phyloP scores from a whole-genome alignment of 2,113 vertebrate species.

The Edolisoma coerulescens region DNA sequence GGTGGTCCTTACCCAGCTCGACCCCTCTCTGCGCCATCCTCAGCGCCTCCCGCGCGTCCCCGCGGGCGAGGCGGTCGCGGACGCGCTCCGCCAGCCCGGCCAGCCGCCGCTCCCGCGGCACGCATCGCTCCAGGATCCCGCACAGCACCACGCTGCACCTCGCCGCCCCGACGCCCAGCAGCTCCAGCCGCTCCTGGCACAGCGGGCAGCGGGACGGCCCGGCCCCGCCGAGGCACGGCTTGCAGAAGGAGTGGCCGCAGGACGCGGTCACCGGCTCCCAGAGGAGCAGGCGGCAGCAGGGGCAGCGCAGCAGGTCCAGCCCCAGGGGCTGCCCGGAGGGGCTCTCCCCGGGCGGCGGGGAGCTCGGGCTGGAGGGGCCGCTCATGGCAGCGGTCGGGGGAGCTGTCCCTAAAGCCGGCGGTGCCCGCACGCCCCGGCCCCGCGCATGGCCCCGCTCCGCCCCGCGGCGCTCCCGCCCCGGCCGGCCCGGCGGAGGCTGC shows the following conservation, averaged over 20 bases:
- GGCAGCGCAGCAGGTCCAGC: conserved; percentile 80
- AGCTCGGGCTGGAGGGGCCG: neutral
- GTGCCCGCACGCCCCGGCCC: neutral
- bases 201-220: conserved; percentile 71
- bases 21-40: conserved; percentile 70
- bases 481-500: too few relatives aligned
- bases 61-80: conserved; percentile 64
- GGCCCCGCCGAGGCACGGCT: conserved; percentile 70
- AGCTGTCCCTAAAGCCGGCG: neutral
- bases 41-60: conserved; percentile 74
- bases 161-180: conserved; percentile 43
- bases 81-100: conserved; percentile 52
- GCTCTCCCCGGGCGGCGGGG: neutral
- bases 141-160: conserved; percentile 79
- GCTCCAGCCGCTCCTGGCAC: conserved; percentile 73
- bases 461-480: too few relatives aligned
- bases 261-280: conserved; percentile 81
- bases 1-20: conserved; percentile 68
- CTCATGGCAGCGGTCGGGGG: neutral
- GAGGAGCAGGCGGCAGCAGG: conserved; percentile 76
- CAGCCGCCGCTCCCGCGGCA: conserved; percentile 59
- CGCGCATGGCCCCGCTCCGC: too few relatives aligned
- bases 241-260: conserved; percentile 87
- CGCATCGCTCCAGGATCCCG: conserved; percentile 78
- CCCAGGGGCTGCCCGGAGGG: neutral